Conservation (phyloP, 2,113 vertebrate species). For the Oryzias woworae region DNA sequence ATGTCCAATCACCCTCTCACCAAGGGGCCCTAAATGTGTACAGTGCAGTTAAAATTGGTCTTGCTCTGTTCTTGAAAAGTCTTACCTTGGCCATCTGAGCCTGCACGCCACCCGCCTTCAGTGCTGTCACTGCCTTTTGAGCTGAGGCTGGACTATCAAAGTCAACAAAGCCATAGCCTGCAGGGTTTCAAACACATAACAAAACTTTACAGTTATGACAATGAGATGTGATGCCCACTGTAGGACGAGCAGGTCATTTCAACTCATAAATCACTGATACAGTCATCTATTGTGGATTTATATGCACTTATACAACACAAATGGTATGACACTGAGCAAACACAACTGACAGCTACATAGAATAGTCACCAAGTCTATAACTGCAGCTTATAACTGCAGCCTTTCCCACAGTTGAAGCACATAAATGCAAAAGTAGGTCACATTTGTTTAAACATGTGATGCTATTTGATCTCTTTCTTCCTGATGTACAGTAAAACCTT, state of each 20-base stretch:
- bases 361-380: neutral
- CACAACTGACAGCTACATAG: neutral
- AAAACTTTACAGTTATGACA: conserved; percentile 19
- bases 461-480: no score
- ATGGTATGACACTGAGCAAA: conserved; percentile 13
- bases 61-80: no score
- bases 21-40: no score
- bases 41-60: no score
- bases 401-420: neutral
- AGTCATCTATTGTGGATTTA: neutral
- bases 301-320: conserved; percentile 40
- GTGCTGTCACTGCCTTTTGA: conserved; percentile 88
- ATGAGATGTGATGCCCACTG: conserved; percentile 9
- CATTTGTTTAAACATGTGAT: no score
- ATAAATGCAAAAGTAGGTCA: neutral
- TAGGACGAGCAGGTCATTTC: neutral
- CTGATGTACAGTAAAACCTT: no score
- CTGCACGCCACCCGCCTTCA: conserved; percentile 90
- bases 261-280: conserved; percentile 15
- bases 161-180: conserved; percentile 93
- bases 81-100: conserved; percentile 96
- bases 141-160: conserved; percentile 89
- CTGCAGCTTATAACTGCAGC: neutral
- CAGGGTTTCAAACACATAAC: conserved; percentile 35
- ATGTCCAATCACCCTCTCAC: no score